Conservation (phyloP, 2,113 vertebrate genomes). For the Leptobrachium leishanense region DNA sequence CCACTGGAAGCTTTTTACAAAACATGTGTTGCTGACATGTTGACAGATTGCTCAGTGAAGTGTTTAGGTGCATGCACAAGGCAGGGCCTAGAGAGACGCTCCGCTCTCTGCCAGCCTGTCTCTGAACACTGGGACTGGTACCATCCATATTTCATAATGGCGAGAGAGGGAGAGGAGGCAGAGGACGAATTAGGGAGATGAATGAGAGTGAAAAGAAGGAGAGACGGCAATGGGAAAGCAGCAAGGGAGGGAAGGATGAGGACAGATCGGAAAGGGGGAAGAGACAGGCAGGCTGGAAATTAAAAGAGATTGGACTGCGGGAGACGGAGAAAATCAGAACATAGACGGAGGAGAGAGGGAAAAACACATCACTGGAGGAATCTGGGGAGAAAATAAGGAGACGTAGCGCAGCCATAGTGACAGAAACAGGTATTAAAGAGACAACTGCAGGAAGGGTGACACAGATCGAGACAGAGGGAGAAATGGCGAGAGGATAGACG, state of each 20-base stretch:
- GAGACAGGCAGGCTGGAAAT: neutral
- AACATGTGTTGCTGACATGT: conserved; percentile 99
- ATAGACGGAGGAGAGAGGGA: neutral
- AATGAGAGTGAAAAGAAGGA: conserved; percentile 3
- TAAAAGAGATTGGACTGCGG: neutral
- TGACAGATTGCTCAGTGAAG: conserved; percentile 99
- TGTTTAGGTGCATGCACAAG: conserved; percentile 99
- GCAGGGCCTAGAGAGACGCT: conserved; percentile 90
- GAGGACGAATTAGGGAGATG: neutral
- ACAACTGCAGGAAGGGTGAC: no score
- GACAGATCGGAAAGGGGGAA: neutral
- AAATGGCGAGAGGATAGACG: neutral
- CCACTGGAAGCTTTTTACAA: conserved; percentile 99
- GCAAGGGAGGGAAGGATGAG: conserved; percentile 6
- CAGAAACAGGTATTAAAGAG: neutral
- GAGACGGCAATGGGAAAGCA: conserved; percentile 70
- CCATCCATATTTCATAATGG: conserved; percentile 98
- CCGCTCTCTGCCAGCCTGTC: conserved; percentile 87
- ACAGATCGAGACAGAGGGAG: no score
- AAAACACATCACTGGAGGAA: no score
- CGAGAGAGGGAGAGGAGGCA: conserved; percentile 59
- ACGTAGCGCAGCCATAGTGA: neutral
- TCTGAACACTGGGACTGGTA: conserved; percentile 94
- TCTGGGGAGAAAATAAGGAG: no score
- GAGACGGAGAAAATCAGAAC: neutral